Evolutionary conservation across 2,888 invertebrate species (phyloP), one percentile per base, ranked within the genome.

Genomic region (Deilephila porcellus): DNA sequence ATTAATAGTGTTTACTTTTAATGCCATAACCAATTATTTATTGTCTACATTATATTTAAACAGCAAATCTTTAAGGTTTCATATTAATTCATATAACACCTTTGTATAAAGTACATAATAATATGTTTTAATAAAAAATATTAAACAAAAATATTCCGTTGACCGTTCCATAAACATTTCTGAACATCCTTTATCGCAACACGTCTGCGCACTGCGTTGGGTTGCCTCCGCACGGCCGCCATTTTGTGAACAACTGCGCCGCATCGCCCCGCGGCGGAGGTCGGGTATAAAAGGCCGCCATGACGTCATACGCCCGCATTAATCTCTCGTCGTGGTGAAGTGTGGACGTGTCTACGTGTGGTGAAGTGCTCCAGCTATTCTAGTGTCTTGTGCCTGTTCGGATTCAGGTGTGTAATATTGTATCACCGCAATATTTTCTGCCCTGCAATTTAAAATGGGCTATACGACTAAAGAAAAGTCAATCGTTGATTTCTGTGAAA

Each of bases 381-480:
- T 87, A 86, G 85, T 87, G 86, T 82, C 76, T 88, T 87, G 88
- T 88, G 92, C 91, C 92, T 92, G 89, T 85, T 88, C 86, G 92
- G 92, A 93, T 93, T 86, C 93, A 93, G 93, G 93, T 94, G 93
- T 94, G 93, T 93, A 93, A 89, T 87, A 85, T 88, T 87, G 84
- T 88, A 83, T 83, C 86, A 85, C 86, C 85, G 85, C 89, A 89
- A 87, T 90, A 89, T 90, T 86, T 87, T 88, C 81, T 86, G 83
- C 84, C 85, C 86, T 79, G 72, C 80, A 74, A 76, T 73, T 80
- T 85, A 88, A 78, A 83, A 94, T 94, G 94, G 94, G 93, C 87
- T 94, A 92, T 88, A 91, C 85, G 88, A 84, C 85, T 78, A 91
- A 91, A 81, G 93, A 94, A 86, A 93, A 90, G 85, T 90, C 90